Evolutionary conservation across 2,888 invertebrate species (phyloP).

Genomic region (Synergus itoensis): DNA sequence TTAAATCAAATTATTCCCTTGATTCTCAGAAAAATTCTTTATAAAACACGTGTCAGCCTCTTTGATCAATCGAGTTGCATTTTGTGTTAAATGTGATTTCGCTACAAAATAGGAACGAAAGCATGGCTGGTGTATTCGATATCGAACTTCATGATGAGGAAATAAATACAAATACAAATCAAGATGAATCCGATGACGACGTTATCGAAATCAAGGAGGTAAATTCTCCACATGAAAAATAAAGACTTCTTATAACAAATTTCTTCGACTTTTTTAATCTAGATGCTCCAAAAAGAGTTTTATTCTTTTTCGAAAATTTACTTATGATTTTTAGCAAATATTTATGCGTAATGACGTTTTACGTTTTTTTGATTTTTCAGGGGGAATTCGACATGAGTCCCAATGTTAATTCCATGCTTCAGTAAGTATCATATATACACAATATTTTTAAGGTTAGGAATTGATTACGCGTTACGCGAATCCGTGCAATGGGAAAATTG

Average conservation of each 20-base stretch:
- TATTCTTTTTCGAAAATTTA: neutral
- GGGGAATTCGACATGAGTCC: conserved; percentile 89
- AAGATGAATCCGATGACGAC: conserved; percentile 93
- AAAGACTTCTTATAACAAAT: neutral
- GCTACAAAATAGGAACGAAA: conserved; percentile 49
- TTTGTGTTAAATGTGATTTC: conserved; percentile 60
- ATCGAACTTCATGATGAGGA: conserved; percentile 90
- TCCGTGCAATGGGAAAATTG: no score
- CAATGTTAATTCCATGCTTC: conserved; percentile 86
- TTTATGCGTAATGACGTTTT: conserved; percentile 48
- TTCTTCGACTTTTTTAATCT: neutral
- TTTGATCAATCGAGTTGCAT: conserved; percentile 7
- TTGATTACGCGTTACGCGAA: neutral
- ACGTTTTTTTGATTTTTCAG: conserved; percentile 79
- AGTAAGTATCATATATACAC: conserved; percentile 83
- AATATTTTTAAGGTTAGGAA: neutral
- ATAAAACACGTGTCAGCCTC: conserved; percentile 37
- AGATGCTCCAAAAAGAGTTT: neutral
- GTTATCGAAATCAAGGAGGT: conserved; percentile 93
- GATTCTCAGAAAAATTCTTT: neutral
- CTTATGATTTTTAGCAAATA: neutral
- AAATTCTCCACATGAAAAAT: conserved; percentile 69
- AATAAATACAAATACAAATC: conserved; percentile 79
- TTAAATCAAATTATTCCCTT: neutral
- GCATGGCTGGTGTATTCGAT: conserved; percentile 94